Base-by-base conservation (phyloP, 2,113 vertebrate genomes). In the Leptodactylus fuscus region DNA sequence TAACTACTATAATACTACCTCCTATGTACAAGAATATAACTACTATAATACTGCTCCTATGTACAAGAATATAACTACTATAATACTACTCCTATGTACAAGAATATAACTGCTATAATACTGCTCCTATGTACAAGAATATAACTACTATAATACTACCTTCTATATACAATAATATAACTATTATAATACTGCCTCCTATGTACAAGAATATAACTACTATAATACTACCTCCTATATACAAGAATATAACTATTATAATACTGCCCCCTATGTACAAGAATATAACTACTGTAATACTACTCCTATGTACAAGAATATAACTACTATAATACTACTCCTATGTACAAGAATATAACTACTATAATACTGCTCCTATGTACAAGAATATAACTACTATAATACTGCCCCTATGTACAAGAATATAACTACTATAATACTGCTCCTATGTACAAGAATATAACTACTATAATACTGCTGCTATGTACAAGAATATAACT, bases 201-300 rank as follows among this genome's bases (percentile, higher is more conserved):
- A 67, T 67, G 4, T 67, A 67, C 29, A 67, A 36, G 29, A 67
- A 67, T 67, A 67, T 67, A 67, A 34, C 62, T 67, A 67, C 62
- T 36, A 67, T 67, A 67, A 67, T 67, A 67, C 62, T 67, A 15
- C 32, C 29, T 7, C 32, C 62, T 67, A 67, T 67, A 4, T 20
- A 67, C 62, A 34, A 20, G 29, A 67, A 67, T 67, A 67, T 67
- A 67, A 67, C 29, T 67, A 67, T 5, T 67, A 67, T 34, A 67
- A 67, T 67, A 67, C 62, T 67, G 62, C 62, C 32, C 41, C 62
- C 62, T 67, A 67, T 67, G 13, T 67, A 67, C 62, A 67, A 8
- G 62, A 67, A 67, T 67, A 67, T 67, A 67, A 36, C 62, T 67
- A 67, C 62, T 67, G 34, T 67, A 67, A 67, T 67, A 67, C 62